Percentiles rank a stretch among this genome's conserved stretches.
Evolutionary conservation across 2,888 invertebrate genomes (phyloP).

Genomic region (Caenorhabditis wallacei): DNA sequence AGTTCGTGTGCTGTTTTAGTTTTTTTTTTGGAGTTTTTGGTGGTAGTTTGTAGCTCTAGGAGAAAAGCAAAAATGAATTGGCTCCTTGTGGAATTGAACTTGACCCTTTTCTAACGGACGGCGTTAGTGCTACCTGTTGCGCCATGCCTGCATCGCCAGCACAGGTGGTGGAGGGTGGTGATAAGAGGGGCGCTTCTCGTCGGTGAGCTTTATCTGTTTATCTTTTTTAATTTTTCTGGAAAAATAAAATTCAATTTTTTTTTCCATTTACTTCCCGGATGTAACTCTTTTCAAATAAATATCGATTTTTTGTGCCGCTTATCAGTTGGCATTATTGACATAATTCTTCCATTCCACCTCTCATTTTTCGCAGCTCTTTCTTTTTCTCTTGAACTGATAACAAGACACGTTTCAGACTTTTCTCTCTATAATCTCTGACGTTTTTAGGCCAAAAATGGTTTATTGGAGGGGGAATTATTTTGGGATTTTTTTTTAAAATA

Average conservation of each 20-base stretch:
- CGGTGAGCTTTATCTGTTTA: neutral
- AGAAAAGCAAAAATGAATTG: neutral
- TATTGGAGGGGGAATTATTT: neutral
- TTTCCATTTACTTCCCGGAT: too few relatives aligned
- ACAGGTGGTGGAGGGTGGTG: too few relatives aligned
- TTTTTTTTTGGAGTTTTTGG: neutral
- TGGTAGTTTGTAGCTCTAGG: neutral
- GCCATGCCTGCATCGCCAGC: too few relatives aligned
- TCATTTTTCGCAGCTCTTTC: neutral
- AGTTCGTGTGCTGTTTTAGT: slow-evolving; percentile 2
- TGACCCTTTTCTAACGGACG: too few relatives aligned
- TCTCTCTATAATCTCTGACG: neutral
- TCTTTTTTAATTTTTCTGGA: too few relatives aligned
- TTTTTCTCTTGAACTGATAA: neutral
- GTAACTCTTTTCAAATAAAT: too few relatives aligned
- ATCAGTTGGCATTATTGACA: slow-evolving; percentile 6
- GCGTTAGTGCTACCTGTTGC: too few relatives aligned
- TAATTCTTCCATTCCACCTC: neutral
- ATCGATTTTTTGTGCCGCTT: too few relatives aligned
- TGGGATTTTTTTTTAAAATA: neutral
- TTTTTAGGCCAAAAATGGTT: neutral
- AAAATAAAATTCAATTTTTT: too few relatives aligned
- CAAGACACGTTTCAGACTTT: neutral
- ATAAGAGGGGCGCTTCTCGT: too few relatives aligned
- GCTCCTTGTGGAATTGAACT: neutral